Conservation (phyloP, 2,888 invertebrate species). For the Synergus laeviventris region DNA sequence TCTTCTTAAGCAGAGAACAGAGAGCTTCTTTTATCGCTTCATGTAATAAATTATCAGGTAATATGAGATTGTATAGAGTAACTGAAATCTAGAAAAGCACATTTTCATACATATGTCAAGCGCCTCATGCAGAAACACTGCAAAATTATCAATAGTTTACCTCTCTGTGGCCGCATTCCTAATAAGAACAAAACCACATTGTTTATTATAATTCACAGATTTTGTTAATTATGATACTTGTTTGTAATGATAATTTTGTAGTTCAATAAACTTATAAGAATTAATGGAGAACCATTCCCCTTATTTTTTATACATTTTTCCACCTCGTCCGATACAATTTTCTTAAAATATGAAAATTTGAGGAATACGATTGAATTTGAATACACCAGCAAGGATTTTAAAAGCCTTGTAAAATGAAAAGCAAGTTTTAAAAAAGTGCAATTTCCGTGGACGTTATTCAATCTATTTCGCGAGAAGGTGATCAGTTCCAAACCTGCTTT, state of each 20-base stretch:
- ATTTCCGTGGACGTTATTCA: no score
- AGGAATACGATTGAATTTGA: neutral
- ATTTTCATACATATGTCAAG: slow-evolving; percentile 52
- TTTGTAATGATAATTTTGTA: neutral
- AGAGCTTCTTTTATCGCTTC: neutral
- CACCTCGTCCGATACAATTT: neutral
- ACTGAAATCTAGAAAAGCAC: slow-evolving; percentile 51
- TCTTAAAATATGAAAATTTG: neutral
- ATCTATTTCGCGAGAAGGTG: neutral
- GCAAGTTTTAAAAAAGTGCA: neutral
- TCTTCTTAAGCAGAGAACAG: neutral
- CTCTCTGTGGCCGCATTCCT: slow-evolving; percentile 79
- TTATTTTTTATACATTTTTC: neutral
- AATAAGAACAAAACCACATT: slow-evolving; percentile 73
- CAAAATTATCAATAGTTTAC: slow-evolving; percentile 71
- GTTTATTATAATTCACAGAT: slow-evolving; percentile 57
- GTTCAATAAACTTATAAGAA: neutral
- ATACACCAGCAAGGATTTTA: neutral
- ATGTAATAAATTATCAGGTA: slow-evolving; percentile 21
- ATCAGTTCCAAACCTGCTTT: neutral
- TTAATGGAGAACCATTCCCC: neutral
- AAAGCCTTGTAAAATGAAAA: neutral
- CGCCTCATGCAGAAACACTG: slow-evolving; percentile 66
- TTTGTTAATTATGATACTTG: neutral
- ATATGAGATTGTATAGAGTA: slow-evolving; percentile 39